Percentiles rank a stretch among this genome's conserved stretches.
Evolutionary conservation across 37 sponge, comb jelly and placozoan species (phyloP).

Genomic region (Theonella swinhoei): DNA sequence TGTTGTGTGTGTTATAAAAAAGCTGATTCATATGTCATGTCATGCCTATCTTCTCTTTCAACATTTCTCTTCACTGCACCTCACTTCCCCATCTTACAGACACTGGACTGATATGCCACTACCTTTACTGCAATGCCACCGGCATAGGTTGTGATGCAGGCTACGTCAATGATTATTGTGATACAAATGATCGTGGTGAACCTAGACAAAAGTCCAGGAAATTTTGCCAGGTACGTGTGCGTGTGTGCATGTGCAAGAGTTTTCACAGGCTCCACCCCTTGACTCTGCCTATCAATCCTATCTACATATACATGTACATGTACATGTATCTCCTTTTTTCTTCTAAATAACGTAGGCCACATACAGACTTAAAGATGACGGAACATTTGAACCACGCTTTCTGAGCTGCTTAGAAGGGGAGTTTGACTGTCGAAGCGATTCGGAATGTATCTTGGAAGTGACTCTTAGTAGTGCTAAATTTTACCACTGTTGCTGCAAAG

Average conservation of each 20-base stretch:
- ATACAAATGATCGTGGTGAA: no score
- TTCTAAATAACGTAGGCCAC: not conserved
- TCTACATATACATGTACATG: not conserved
- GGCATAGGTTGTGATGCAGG: not conserved
- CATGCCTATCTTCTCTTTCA: no score
- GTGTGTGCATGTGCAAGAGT: no score
- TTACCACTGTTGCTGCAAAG: not conserved
- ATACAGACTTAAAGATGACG: not conserved
- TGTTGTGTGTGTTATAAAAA: no score
- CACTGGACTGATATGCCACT: not conserved
- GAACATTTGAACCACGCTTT: not conserved
- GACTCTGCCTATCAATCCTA: not conserved
- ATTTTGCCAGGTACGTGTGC: no score
- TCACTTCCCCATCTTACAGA: not conserved
- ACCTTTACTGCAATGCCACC: not conserved
- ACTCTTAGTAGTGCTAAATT: not conserved
- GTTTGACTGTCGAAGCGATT: not conserved
- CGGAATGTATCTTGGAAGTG: not conserved
- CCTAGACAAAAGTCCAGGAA: no score
- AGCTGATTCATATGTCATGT: no score
- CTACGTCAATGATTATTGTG: no score
- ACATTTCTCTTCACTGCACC: no score
- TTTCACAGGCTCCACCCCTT: no score
- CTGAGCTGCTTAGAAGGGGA: not conserved
- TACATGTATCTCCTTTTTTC: not conserved